phyloP scores from a whole-genome alignment of 2,888 invertebrate genomes.

The Hemistola chrysoprasaria region DNA sequence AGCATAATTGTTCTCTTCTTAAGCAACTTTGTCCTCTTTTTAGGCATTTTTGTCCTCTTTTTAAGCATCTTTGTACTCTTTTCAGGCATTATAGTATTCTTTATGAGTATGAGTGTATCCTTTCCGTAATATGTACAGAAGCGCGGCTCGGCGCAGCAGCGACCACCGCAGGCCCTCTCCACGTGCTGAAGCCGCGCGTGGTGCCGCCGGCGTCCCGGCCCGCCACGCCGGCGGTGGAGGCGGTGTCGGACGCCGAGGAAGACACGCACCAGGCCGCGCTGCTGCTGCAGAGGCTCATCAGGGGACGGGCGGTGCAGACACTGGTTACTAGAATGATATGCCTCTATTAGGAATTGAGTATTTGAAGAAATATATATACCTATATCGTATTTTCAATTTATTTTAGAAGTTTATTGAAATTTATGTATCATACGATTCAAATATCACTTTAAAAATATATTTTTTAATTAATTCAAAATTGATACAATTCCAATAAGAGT shows the following conservation, averaged over 20 bases:
- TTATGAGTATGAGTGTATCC: not conserved
- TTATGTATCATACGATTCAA: too few relatives aligned
- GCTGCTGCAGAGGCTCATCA: slow-evolving; percentile 84
- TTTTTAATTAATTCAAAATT: too few relatives aligned
- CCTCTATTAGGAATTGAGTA: too few relatives aligned
- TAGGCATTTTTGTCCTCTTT: too few relatives aligned
- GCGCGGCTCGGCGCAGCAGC: slow-evolving; percentile 59
- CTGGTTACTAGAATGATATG: slow-evolving; percentile 78
- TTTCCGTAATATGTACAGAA: slow-evolving; percentile 38
- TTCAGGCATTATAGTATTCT: not conserved
- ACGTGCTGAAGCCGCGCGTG: slow-evolving; percentile 53
- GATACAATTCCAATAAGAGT: too few relatives aligned
- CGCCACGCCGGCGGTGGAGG: slow-evolving; percentile 56
- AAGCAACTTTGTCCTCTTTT: too few relatives aligned
- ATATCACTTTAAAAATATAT: too few relatives aligned
- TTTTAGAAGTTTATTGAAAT: too few relatives aligned
- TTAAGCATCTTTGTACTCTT: too few relatives aligned
- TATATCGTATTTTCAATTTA: too few relatives aligned
- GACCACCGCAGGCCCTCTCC: slow-evolving; percentile 49
- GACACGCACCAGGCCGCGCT: slow-evolving; percentile 74
- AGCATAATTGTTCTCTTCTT: too few relatives aligned
- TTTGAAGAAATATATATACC: too few relatives aligned
- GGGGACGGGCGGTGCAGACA: slow-evolving; percentile 88
- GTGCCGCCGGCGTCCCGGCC: slow-evolving; percentile 42
- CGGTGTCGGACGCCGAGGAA: slow-evolving; percentile 49